These are phyloP conservation scores for Pluvianellus socialis DNA, from an alignment of 2,113 vertebrate genomes.

Conservation along the genomic window DNA sequence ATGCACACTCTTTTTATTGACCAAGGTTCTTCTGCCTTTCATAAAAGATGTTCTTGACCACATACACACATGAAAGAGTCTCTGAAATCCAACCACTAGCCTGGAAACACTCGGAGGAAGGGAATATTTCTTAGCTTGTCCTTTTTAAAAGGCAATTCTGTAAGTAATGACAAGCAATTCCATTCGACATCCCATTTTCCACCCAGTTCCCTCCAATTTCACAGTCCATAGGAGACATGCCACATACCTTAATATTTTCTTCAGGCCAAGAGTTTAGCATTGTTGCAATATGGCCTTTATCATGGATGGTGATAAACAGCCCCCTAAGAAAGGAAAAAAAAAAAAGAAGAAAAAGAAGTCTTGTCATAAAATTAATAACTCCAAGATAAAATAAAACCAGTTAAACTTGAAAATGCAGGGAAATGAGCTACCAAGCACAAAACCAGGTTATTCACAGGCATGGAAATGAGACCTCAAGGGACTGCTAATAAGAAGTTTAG, in stretches of 20 bases:
- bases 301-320: conserved; percentile 97
- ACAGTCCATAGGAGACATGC: neutral
- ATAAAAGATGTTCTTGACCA: neutral
- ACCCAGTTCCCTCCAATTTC: neutral
- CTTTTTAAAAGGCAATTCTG: neutral
- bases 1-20: neutral
- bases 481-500: neutral
- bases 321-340: conserved; percentile 67
- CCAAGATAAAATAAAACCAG: neutral
- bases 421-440: neutral
- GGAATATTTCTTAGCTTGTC: neutral
- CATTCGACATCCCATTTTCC: neutral
- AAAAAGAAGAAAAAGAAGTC: neutral
- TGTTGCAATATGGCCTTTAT: conserved; percentile 92
- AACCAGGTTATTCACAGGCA: neutral
- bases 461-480: neutral
- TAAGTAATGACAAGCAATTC: neutral
- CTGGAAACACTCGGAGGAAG: neutral
- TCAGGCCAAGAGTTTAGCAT: conserved; percentile 97
- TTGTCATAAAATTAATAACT: neutral
- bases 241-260: conserved; percentile 90
- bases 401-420: neutral
- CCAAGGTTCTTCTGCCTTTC: neutral
- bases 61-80: neutral
- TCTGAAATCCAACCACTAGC: neutral